phyloP scores from a whole-genome alignment of 2,113 vertebrate genomes.

The Orycteropus afer region DNA sequence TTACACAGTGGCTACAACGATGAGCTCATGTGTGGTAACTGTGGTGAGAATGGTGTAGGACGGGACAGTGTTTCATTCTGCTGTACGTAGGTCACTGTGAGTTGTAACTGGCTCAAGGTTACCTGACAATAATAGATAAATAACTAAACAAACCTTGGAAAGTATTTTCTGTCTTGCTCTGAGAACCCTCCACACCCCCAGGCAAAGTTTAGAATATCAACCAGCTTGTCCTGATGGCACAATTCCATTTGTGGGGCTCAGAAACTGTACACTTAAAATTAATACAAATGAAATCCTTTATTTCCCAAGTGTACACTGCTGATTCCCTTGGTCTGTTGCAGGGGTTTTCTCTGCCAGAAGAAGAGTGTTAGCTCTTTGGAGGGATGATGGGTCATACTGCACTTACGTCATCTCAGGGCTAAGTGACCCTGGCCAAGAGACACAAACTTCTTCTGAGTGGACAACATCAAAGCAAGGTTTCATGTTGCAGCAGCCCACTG shows the following conservation, averaged over 20 bases:
- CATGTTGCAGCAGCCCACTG: neutral
- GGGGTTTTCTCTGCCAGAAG: neutral
- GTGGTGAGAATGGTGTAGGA: too few relatives aligned
- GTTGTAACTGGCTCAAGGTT: too few relatives aligned
- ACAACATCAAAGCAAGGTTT: neutral
- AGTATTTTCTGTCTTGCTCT: slow-evolving; percentile 30
- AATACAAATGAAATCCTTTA: slow-evolving; percentile 6
- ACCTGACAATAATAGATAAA: too few relatives aligned
- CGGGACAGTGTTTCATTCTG: too few relatives aligned
- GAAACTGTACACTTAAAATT: slow-evolving; percentile 35
- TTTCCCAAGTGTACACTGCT: neutral
- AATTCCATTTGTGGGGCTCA: neutral
- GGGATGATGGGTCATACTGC: too few relatives aligned
- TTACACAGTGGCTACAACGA: too few relatives aligned
- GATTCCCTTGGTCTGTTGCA: neutral
- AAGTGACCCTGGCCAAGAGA: neutral
- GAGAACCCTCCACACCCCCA: neutral
- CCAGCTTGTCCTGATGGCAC: slow-evolving; percentile 9
- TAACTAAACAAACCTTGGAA: neutral
- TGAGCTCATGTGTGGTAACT: too few relatives aligned
- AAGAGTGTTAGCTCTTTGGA: neutral
- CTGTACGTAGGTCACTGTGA: too few relatives aligned
- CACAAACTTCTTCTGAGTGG: neutral
- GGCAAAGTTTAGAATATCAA: slow-evolving; percentile 13
- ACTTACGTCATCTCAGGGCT: neutral